These are phyloP conservation scores for Capitulum mitella DNA, from an alignment of 2,888 invertebrate genomes.

Conservation along the genomic window DNA sequence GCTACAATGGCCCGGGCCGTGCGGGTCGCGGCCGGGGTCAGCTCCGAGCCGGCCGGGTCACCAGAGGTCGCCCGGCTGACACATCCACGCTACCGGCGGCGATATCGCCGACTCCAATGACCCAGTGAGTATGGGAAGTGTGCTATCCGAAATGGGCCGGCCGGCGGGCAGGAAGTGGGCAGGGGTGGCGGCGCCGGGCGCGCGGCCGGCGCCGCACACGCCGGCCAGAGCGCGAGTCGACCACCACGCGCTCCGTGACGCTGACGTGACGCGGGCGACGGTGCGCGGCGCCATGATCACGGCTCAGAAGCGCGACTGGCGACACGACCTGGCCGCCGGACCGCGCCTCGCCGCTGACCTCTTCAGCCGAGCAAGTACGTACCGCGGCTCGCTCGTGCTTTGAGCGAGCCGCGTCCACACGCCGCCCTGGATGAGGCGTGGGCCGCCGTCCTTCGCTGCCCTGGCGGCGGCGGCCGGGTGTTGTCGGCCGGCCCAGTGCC, in stretches of 20 bases:
- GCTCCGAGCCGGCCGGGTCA: not conserved
- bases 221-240: not conserved
- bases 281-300: not conserved
- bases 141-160: not conserved
- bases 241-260: not conserved
- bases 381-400: no score
- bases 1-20: not conserved
- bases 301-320: not conserved
- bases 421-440: no score
- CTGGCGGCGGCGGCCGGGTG: not conserved
- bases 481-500: not conserved
- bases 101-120: not conserved
- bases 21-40: not conserved
- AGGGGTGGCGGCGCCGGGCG: not conserved
- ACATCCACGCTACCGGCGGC: not conserved
- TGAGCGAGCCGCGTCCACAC: no score
- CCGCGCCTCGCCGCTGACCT: not conserved
- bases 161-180: not conserved
- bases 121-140: constrained; percentile 21
- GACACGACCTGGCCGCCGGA: not conserved
- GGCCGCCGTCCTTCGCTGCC: no score
- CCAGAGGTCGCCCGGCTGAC: not conserved
- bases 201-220: not conserved
- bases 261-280: not conserved
- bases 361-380: not conserved